A percentile compares a stretch with the other conserved stretches of the same genome.
Conservation (phyloP, 2,888 invertebrate genomes). For the Drosophila merina region DNA sequence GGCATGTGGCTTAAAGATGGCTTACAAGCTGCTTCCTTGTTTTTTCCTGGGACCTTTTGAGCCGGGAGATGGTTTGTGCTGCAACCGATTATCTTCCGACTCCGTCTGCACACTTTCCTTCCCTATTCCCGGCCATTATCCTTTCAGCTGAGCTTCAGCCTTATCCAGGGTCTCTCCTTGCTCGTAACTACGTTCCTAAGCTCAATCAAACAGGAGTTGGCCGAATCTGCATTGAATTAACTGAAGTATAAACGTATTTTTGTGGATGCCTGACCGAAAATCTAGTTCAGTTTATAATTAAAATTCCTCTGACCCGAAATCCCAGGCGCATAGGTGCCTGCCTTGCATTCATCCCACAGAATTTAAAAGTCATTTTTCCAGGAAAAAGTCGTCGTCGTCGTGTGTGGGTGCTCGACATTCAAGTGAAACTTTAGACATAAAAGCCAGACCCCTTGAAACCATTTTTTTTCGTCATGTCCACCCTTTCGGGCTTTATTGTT, state of each 20-base stretch:
- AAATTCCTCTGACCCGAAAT: slow-evolving; percentile 11
- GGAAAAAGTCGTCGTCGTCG: slow-evolving; percentile 1
- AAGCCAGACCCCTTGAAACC: slow-evolving; percentile 37
- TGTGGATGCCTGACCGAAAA: slow-evolving; percentile 17
- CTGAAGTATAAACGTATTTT: slow-evolving; percentile 13
- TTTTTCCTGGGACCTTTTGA: slow-evolving; percentile 16
- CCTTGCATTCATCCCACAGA: slow-evolving; percentile 16
- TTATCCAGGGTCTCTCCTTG: slow-evolving; percentile 23
- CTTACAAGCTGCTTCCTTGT: slow-evolving; percentile 38
- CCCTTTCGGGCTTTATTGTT: slow-evolving; percentile 44
- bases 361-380: slow-evolving; percentile 33
- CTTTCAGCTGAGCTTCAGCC: slow-evolving; percentile 15
- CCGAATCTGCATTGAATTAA: slow-evolving; percentile 29
- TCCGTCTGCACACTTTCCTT: background rate
- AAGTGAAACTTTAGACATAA: slow-evolving; percentile 61
- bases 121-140: slow-evolving; percentile 16
- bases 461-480: slow-evolving; percentile 29
- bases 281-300: slow-evolving; percentile 27
- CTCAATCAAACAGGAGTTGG: slow-evolving; percentile 26
- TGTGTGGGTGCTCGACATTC: slow-evolving; percentile 17
- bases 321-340: slow-evolving; percentile 13
- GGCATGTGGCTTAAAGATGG: slow-evolving; percentile 40
- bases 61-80: slow-evolving; percentile 11
- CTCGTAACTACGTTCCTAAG: slow-evolving; percentile 19
- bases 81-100: slow-evolving; percentile 38